These are phyloP conservation scores for Tinamus major DNA, from an alignment of 2,797 vertebrate genomes.

Conservation along the genomic window DNA sequence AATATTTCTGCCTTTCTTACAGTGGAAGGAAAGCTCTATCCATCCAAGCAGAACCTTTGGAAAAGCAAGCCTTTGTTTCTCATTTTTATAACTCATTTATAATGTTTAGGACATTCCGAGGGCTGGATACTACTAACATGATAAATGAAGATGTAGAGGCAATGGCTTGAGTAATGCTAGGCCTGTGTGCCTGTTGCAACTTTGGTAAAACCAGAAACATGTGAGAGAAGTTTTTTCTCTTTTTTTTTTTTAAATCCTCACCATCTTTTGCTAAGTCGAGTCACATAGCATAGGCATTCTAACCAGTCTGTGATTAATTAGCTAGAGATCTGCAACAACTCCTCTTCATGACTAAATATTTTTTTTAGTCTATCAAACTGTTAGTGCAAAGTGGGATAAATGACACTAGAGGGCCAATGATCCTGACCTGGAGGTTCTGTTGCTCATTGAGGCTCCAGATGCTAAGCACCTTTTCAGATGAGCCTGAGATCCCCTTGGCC, in stretches of 20 bases:
- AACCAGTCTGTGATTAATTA: slow-evolving; percentile 91
- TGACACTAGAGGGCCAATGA: slow-evolving; percentile 65
- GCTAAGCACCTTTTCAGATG: slow-evolving; percentile 88
- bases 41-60: slow-evolving; percentile 46
- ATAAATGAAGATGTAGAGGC: slow-evolving; percentile 70
- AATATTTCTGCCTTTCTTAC: slow-evolving; percentile 27
- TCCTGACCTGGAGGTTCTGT: slow-evolving; percentile 92
- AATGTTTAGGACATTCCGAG: slow-evolving; percentile 34
- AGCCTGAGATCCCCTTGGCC: slow-evolving; percentile 90
- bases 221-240: slow-evolving; percentile 20
- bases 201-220: slow-evolving; percentile 78
- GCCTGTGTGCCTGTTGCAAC: slow-evolving; percentile 72
- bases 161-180: slow-evolving; percentile 67
- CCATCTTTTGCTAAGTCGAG: slow-evolving; percentile 66
- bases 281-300: slow-evolving; percentile 80
- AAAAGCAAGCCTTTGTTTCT: slow-evolving; percentile 67
- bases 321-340: slow-evolving; percentile 82
- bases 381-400: slow-evolving; percentile 82
- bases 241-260: slow-evolving; percentile 46
- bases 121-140: slow-evolving; percentile 51
- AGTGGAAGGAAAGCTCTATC: slow-evolving; percentile 4
- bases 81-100: slow-evolving; percentile 70
- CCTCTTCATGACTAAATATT: slow-evolving; percentile 90
- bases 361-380: slow-evolving; percentile 85
- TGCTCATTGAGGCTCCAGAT: slow-evolving; percentile 90